Percentiles rank a stretch among this genome's conserved stretches.
Conservation (phyloP, 2,113 vertebrate species). For the Perca fluviatilis region DNA sequence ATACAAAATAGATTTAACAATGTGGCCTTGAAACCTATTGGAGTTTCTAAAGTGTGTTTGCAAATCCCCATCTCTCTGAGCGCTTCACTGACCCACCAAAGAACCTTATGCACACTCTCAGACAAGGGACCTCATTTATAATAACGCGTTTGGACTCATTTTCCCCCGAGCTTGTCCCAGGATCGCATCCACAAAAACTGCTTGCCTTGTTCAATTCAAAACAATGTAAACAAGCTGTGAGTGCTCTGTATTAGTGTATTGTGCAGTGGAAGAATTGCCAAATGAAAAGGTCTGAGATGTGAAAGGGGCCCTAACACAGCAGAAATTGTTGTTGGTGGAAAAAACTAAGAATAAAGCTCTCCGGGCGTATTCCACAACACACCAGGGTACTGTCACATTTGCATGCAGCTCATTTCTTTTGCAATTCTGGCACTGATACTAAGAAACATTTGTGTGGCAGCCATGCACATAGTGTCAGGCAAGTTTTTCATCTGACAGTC, state of each 20-base stretch:
- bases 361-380: slow-evolving; percentile 69
- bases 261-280: slow-evolving; percentile 30
- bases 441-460: slow-evolving; percentile 57
- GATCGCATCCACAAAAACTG: background rate
- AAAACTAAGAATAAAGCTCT: slow-evolving; percentile 44
- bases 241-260: slow-evolving; percentile 43
- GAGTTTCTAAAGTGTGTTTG: slow-evolving; percentile 18
- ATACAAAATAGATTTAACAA: slow-evolving; percentile 30
- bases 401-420: slow-evolving; percentile 64
- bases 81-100: slow-evolving; percentile 19
- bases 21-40: slow-evolving; percentile 12
- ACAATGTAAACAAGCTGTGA: slow-evolving; percentile 45
- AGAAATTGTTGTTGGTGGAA: slow-evolving; percentile 30
- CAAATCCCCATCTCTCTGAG: slow-evolving; percentile 4
- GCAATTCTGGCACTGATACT: slow-evolving; percentile 52
- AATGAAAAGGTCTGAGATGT: slow-evolving; percentile 53
- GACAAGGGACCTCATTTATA: slow-evolving; percentile 12
- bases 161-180: background rate
- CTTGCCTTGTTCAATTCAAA: slow-evolving; percentile 6
- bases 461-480: slow-evolving; percentile 21
- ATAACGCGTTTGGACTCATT: slow-evolving; percentile 14
- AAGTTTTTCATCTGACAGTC: slow-evolving; percentile 52
- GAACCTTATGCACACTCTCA: background rate
- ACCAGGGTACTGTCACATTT: slow-evolving; percentile 71
- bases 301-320: slow-evolving; percentile 37